These are phyloP conservation scores for Pseudonaja textilis DNA, from an alignment of 2,113 vertebrate species.

Conservation along the genomic window DNA sequence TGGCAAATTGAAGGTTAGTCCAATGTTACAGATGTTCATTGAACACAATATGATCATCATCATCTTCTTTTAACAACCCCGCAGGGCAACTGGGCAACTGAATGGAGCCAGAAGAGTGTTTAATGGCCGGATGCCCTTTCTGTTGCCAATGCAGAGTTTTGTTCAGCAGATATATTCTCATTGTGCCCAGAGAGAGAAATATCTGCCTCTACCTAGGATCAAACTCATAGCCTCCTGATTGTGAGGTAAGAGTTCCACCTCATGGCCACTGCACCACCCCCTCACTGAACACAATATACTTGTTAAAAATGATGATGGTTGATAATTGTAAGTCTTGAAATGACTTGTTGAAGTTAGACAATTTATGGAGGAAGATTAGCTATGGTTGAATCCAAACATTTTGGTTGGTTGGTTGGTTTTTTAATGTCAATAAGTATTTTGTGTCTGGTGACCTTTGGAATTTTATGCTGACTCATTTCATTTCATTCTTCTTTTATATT, in stretches of 20 bases:
- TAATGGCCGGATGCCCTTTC: too few relatives aligned
- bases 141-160: too few relatives aligned
- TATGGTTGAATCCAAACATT: not conserved
- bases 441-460: not conserved
- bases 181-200: too few relatives aligned
- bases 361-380: not conserved
- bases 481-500: not conserved
- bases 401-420: not conserved
- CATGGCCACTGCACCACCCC: too few relatives aligned
- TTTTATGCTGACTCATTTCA: not conserved
- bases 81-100: too few relatives aligned
- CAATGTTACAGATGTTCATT: not conserved
- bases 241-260: too few relatives aligned
- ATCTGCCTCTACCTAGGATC: too few relatives aligned
- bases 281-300: not conserved
- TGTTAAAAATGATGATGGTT: not conserved
- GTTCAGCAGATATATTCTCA: too few relatives aligned
- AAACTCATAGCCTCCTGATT: too few relatives aligned
- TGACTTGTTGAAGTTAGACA: not conserved
- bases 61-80: too few relatives aligned
- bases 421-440: not conserved
- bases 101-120: too few relatives aligned
- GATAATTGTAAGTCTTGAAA: not conserved
- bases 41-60: not conserved
- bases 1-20: not conserved